Percentiles rank a stretch among this genome's conserved stretches.
phyloP scores from a whole-genome alignment of 35 echinoderm and acorn worm genomes.

The Apostichopus japonicus region DNA sequence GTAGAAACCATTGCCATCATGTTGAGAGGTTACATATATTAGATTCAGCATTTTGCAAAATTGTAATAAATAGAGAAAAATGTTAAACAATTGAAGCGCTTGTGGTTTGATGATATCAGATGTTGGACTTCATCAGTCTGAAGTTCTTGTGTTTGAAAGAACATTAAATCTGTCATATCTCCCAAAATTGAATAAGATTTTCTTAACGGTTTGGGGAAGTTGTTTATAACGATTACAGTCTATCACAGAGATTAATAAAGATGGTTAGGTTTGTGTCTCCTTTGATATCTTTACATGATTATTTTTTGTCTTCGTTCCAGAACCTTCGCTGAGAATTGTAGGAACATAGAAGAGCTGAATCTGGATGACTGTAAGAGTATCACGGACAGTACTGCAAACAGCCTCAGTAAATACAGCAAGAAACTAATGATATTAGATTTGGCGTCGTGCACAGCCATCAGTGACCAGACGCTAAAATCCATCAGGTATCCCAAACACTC shows the following conservation, averaged over 20 bases:
- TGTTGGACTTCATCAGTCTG: no score
- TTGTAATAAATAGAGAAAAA: no score
- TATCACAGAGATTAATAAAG: not conserved
- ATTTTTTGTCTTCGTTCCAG: slow-evolving; percentile 51
- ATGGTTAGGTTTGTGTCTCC: no score
- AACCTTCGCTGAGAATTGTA: slow-evolving; percentile 97
- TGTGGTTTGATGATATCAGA: no score
- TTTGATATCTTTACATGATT: not conserved
- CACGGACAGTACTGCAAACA: slow-evolving; percentile 82
- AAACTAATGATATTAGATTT: slow-evolving; percentile 77
- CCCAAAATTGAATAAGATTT: no score
- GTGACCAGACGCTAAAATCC: slow-evolving; percentile 86
- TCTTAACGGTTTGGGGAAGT: no score
- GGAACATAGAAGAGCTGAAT: slow-evolving; percentile 93
- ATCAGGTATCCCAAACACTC: slow-evolving; percentile 67
- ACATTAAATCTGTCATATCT: no score
- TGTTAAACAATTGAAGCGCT: no score
- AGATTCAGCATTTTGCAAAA: no score
- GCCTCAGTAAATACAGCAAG: slow-evolving; percentile 91
- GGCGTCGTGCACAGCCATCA: slow-evolving; percentile 87
- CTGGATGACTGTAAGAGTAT: slow-evolving; percentile 94
- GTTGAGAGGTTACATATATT: no score
- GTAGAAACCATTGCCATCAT: no score
- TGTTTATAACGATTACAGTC: not conserved
- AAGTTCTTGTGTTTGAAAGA: no score